These are phyloP conservation scores for Holothuria leucospilota DNA, from an alignment of 53 echinoderm and acorn worm genomes.

Conservation along the genomic window DNA sequence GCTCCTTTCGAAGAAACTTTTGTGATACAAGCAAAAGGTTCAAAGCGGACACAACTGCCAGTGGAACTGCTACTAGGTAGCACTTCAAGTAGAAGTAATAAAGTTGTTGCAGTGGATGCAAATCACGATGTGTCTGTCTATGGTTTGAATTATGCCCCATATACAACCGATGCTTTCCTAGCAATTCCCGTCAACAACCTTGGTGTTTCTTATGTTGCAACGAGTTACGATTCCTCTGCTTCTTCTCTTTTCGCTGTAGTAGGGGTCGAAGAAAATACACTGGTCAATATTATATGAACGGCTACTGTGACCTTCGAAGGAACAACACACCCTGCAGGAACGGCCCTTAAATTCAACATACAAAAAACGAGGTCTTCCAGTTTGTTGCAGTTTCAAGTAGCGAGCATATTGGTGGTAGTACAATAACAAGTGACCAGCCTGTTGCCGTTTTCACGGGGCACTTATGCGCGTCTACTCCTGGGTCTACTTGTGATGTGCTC, in stretches of 20 bases:
- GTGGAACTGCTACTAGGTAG: not conserved
- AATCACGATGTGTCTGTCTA: slow-evolving; percentile 61
- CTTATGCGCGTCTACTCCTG: slow-evolving; percentile 45
- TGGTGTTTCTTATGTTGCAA: slow-evolving; percentile 60
- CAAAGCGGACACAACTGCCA: not conserved
- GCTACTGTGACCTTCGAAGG: slow-evolving; percentile 59
- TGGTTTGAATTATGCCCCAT: slow-evolving; percentile 55
- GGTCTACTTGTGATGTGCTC: slow-evolving; percentile 59
- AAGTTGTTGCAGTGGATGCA: slow-evolving; percentile 57
- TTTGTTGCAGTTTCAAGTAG: slow-evolving; percentile 7
- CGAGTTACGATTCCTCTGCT: slow-evolving; percentile 17
- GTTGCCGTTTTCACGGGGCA: slow-evolving; percentile 60
- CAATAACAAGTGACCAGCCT: slow-evolving; percentile 62
- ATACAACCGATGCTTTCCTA: not conserved
- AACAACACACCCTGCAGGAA: slow-evolving; percentile 47
- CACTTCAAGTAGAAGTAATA: slow-evolving; percentile 34
- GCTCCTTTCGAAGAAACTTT: not conserved
- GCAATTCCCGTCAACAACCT: slow-evolving; percentile 62
- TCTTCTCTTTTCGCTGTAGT: slow-evolving; percentile 3
- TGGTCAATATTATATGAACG: slow-evolving; percentile 50
- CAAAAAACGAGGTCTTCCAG: slow-evolving; percentile 62
- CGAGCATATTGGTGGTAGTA: slow-evolving; percentile 60
- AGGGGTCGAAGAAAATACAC: slow-evolving; percentile 35
- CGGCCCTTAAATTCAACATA: slow-evolving; percentile 44
- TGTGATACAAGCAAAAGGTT: not conserved